Percentiles rank a stretch among this genome's conserved stretches.
Evolutionary conservation across 2,113 vertebrate species (phyloP).

Genomic region (Platysternon megacephalum): DNA sequence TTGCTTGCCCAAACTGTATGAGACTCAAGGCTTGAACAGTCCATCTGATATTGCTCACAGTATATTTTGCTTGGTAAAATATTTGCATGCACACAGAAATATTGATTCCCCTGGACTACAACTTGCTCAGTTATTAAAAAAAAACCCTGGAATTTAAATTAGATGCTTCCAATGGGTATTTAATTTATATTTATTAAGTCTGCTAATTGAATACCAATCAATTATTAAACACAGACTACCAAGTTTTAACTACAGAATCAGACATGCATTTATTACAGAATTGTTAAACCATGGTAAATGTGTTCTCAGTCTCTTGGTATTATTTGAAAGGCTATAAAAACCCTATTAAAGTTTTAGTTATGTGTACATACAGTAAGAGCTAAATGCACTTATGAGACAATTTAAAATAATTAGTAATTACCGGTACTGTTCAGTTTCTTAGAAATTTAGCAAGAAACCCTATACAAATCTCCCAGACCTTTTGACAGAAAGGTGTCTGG

Average conservation of each 20-base stretch:
- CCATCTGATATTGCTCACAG: accelerated
- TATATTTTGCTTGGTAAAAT: not conserved
- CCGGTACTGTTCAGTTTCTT: not conserved
- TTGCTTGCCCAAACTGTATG: accelerated
- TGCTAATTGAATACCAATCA: accelerated
- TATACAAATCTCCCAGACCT: not conserved
- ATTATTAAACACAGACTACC: accelerated
- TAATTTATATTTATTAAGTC: too few relatives aligned
- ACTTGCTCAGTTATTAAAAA: not conserved
- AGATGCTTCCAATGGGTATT: not conserved
- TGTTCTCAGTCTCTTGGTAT: not conserved
- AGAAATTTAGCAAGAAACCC: not conserved
- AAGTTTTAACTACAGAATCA: accelerated
- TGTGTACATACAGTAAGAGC: not conserved
- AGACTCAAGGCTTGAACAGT: not conserved
- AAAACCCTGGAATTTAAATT: not conserved
- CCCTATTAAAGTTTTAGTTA: not conserved
- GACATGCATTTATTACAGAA: accelerated
- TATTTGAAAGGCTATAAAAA: not conserved
- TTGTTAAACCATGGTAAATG: not conserved
- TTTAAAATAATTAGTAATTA: not conserved
- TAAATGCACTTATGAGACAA: not conserved
- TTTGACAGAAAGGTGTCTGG: not conserved
- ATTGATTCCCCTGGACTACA: not conserved
- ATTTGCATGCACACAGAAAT: not conserved